Base-by-base conservation (phyloP, 2,888 invertebrate species). In the Boloria euphrosyne region DNA sequence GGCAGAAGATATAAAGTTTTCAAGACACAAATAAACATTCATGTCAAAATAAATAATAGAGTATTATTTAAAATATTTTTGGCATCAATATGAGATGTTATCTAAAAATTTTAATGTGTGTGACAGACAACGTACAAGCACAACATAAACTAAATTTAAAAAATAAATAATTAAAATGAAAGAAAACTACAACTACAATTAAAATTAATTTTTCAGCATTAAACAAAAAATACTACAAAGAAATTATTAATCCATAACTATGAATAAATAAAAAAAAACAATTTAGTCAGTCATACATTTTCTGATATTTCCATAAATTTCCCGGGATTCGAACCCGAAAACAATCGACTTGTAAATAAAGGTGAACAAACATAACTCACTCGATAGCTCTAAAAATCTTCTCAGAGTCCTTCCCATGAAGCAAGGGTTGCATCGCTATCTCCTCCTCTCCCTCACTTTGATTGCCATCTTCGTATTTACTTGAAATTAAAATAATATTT, bases 391-490 rank as follows among this genome's bases (percentile, higher is more conserved):
- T 94, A 80, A 95, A 95, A 75, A 94, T 93, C 80, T 90, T 93
- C 71, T 95, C 94, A 0, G 93, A 88, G 77, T 94, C 94, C 71
- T 93, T 94, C 51, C 86, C 88, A 73, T 95, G 95, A 22, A 95
- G 92, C 44, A 96, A 89, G 22, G 96, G 95, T 77, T 95, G 93
- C 88, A 97, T 93, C 55, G 97, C 97, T 73, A 97, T 97, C 74
- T 94, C 96, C 71, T 94, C 96, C 1, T 81, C 78, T 0, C 68
- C 74, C 73, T 96, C 96, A 74, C 93, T 94, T 54, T 90, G 93
- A 75, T 84, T 83, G 0, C 76, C 82, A 13, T 89, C 90, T 0
- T 90, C 88, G 50, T 78, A 80, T 84, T 87, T 90, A 22, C 90
- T 90, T 58, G 16, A 73, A 73, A 62, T 50, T 43, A 18, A 51